A percentile compares a stretch with the other conserved stretches of the same genome.
Evolutionary conservation across 2,888 invertebrate species (phyloP).

Genomic region (Aspidiotus rigidus): DNA sequence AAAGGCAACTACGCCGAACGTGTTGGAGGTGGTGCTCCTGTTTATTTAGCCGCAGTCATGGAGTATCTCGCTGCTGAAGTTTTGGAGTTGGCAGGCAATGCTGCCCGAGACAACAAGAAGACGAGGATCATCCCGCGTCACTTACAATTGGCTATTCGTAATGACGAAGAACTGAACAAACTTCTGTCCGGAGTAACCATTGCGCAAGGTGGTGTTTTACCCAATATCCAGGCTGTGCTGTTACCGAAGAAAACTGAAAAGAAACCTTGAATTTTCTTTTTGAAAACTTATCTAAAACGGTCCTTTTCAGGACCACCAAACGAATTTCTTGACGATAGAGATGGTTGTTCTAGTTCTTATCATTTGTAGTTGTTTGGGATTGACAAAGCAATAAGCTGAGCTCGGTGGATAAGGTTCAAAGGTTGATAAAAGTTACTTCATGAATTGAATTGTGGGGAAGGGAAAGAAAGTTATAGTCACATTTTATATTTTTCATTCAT

Average conservation of each 20-base stretch:
- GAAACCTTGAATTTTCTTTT: conserved; percentile 17
- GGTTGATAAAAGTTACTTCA: no score
- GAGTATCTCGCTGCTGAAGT: conserved; percentile 62
- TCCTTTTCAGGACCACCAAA: conserved; percentile 22
- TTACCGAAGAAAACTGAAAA: conserved; percentile 39
- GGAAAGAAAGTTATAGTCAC: no score
- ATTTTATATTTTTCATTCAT: no score
- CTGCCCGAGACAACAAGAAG: conserved; percentile 58
- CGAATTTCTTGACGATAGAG: conserved; percentile 7
- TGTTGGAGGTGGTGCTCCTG: conserved; percentile 48
- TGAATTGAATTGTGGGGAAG: no score
- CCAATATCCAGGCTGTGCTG: conserved; percentile 46
- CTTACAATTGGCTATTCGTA: conserved; percentile 66
- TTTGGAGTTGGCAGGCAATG: conserved; percentile 54
- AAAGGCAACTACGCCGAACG: conserved; percentile 54
- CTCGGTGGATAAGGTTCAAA: no score
- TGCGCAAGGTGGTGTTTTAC: conserved; percentile 74
- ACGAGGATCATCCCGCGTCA: conserved; percentile 66
- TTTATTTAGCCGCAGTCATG: conserved; percentile 51
- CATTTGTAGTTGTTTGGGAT: no score
- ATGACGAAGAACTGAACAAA: conserved; percentile 73
- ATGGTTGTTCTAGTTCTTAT: no score
- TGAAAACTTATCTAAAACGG: conserved; percentile 3
- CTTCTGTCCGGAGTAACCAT: conserved; percentile 69
- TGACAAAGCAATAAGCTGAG: no score